Percentiles rank a stretch among this genome's conserved stretches.
phyloP scores from a whole-genome alignment of 2,888 invertebrate species.

The Octodonta nipae region DNA sequence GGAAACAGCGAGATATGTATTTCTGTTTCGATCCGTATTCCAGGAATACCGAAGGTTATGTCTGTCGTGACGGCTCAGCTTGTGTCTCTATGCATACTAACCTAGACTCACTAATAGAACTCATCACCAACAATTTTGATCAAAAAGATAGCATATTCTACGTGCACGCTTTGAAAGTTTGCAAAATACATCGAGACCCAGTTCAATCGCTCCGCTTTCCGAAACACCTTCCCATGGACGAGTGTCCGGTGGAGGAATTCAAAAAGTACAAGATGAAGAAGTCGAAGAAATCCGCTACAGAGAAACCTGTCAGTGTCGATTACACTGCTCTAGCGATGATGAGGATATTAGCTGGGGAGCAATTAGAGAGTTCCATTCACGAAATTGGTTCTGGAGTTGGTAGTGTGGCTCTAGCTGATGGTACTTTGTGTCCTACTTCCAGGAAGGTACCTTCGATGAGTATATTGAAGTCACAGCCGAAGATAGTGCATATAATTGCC shows the following conservation, averaged over 20 bases:
- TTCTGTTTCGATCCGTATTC: slow-evolving; percentile 55
- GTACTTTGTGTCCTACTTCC: too few species aligned
- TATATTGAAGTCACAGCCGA: slow-evolving; percentile 15
- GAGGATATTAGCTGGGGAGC: slow-evolving; percentile 23
- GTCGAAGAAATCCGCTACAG: slow-evolving; percentile 25
- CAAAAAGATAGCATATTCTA: slow-evolving; percentile 38
- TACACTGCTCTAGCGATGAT: slow-evolving; percentile 23
- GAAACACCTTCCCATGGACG: slow-evolving; percentile 26
- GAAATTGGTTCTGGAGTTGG: slow-evolving; percentile 30
- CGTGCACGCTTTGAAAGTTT: slow-evolving; percentile 48
- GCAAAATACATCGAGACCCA: slow-evolving; percentile 38
- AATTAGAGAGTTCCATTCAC: slow-evolving; percentile 21
- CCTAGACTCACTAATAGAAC: slow-evolving; percentile 42
- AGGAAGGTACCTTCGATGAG: slow-evolving; percentile 18
- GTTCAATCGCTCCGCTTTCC: slow-evolving; percentile 25
- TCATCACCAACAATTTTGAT: slow-evolving; percentile 41
- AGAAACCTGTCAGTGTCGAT: slow-evolving; percentile 27
- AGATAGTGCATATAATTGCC: slow-evolving; percentile 21
- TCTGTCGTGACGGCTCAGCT: slow-evolving; percentile 41
- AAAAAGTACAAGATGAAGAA: slow-evolving; percentile 25
- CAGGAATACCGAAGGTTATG: slow-evolving; percentile 39
- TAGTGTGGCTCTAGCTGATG: slow-evolving; percentile 26
- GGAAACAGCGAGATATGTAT: slow-evolving; percentile 50
- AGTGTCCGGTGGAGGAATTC: slow-evolving; percentile 26
- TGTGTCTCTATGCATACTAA: slow-evolving; percentile 51